Evolutionary conservation across 2,797 vertebrate species (phyloP).

Genomic region (Xenentodon cancila): DNA sequence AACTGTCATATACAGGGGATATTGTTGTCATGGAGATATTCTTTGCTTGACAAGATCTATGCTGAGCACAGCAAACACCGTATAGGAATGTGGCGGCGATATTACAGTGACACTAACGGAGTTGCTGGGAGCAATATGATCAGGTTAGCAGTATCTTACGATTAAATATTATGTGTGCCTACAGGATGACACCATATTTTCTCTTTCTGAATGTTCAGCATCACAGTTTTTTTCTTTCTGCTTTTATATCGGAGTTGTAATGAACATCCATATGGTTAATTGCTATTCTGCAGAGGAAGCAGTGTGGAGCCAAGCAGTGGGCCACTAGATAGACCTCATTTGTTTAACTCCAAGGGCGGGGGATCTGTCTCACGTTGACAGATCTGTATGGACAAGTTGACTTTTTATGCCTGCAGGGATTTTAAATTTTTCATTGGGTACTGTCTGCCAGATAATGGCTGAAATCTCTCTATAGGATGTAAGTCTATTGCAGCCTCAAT

Average conservation of each 20-base stretch:
- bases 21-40: slow-evolving; percentile 38
- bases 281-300: slow-evolving; percentile 70
- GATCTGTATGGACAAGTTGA: slow-evolving; percentile 64
- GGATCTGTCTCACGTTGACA: slow-evolving; percentile 39
- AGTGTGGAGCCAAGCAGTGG: slow-evolving; percentile 47
- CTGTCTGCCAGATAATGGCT: slow-evolving; percentile 60
- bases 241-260: slow-evolving; percentile 31
- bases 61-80: slow-evolving; percentile 55
- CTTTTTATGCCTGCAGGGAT: slow-evolving; percentile 56
- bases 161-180: slow-evolving; percentile 13
- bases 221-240: slow-evolving; percentile 2
- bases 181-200: slow-evolving; percentile 23
- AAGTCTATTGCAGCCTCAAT: slow-evolving; percentile 35
- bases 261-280: slow-evolving; percentile 53
- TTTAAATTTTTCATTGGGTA: slow-evolving; percentile 68
- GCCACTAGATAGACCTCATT: slow-evolving; percentile 64
- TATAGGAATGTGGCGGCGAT: slow-evolving; percentile 37
- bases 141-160: slow-evolving; percentile 27
- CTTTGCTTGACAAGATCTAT: slow-evolving; percentile 39
- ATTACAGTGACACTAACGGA: slow-evolving; percentile 32
- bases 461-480: slow-evolving; percentile 46
- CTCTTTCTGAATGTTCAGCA: slow-evolving; percentile 18
- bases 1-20: slow-evolving; percentile 38
- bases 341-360: slow-evolving; percentile 61
- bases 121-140: slow-evolving; percentile 49